These are phyloP conservation scores for Alcis repandata DNA, from an alignment of 2,888 invertebrate genomes.

Conservation along the genomic window DNA sequence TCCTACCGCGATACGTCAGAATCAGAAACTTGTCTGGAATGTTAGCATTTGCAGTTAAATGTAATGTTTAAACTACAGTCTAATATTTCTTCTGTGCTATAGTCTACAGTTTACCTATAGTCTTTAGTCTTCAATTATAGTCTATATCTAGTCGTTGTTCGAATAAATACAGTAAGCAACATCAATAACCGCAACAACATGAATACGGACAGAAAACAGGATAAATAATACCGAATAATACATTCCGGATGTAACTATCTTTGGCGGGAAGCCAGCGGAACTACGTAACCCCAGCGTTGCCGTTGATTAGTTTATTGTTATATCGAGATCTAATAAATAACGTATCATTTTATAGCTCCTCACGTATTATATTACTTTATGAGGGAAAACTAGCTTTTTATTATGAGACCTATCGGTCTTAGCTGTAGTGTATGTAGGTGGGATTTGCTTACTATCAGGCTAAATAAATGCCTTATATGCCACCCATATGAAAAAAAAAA, in stretches of 20 bases:
- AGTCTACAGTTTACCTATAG: no score
- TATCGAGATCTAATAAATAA: background rate
- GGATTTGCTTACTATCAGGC: no score
- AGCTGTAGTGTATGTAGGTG: no score
- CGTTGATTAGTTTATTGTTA: background rate
- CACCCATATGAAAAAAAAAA: no score
- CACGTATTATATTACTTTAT: background rate
- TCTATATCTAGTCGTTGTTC: background rate
- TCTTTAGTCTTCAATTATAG: no score
- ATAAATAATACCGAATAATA: slow-evolving; percentile 4
- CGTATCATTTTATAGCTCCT: background rate
- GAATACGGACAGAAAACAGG: slow-evolving; percentile 12
- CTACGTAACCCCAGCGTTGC: background rate
- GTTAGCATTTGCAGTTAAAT: background rate
- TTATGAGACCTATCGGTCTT: no score
- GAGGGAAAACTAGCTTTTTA: no score
- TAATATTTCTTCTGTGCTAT: no score
- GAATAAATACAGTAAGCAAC: background rate
- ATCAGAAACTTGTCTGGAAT: no score
- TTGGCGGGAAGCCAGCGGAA: slow-evolving; percentile 14
- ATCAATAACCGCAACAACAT: slow-evolving; percentile 8
- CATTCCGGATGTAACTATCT: background rate
- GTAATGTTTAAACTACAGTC: no score
- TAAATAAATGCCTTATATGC: no score
- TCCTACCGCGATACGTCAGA: no score